Percentiles rank a stretch among this genome's conserved stretches.
Conservation (phyloP, 2,888 invertebrate genomes). For the Spilosoma lubricipeda region DNA sequence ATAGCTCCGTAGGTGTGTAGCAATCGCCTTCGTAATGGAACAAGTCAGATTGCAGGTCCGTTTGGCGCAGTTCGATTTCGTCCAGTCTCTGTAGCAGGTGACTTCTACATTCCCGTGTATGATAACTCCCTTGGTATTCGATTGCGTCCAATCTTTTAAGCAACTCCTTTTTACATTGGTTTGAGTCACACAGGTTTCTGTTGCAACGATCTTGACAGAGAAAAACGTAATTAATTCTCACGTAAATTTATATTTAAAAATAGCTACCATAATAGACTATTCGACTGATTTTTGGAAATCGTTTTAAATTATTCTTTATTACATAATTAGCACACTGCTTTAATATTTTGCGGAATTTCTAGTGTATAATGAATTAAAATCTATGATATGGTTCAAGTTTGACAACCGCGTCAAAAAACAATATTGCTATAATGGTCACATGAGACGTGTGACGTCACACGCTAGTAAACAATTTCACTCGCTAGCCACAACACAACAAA, state of each 20-base stretch:
- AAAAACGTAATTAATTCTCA: background rate
- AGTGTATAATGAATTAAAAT: too few relatives aligned
- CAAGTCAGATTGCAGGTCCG: background rate
- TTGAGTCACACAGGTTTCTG: background rate
- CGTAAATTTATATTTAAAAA: background rate
- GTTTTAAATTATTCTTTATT: too few relatives aligned
- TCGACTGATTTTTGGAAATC: too few relatives aligned
- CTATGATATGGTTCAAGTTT: too few relatives aligned
- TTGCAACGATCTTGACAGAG: constrained; percentile 9
- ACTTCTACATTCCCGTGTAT: background rate
- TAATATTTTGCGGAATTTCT: too few relatives aligned
- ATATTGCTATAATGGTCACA: too few relatives aligned
- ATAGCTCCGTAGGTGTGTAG: background rate
- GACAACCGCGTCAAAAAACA: too few relatives aligned
- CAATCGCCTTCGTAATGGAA: constrained; percentile 6
- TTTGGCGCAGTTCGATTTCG: constrained; percentile 9
- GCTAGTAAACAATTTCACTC: too few relatives aligned
- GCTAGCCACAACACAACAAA: too few relatives aligned
- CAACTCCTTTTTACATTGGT: background rate
- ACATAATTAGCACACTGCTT: too few relatives aligned
- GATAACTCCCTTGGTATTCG: background rate
- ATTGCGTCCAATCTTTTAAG: background rate
- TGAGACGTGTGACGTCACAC: too few relatives aligned
- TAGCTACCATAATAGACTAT: too few relatives aligned
- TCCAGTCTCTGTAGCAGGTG: constrained; percentile 1